Evolutionary conservation across 2,888 invertebrate genomes (phyloP).

Genomic region (Calameuta idolon): DNA sequence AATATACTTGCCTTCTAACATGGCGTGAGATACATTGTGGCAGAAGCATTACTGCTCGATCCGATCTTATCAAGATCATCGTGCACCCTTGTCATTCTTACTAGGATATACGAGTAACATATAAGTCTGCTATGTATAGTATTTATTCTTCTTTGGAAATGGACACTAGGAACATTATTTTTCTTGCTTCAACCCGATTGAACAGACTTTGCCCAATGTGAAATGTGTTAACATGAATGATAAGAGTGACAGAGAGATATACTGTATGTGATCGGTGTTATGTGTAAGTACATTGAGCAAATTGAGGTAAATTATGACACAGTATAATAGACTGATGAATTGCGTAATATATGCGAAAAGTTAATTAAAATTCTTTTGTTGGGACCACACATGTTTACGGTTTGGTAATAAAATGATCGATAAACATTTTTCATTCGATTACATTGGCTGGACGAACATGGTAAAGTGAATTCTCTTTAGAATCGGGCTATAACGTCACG

Average conservation of each 20-base stretch:
- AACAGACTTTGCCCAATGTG: background rate
- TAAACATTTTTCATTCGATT: background rate
- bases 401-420: background rate
- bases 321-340: background rate
- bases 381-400: background rate
- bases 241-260: background rate
- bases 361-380: background rate
- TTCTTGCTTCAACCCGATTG: background rate
- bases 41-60: background rate
- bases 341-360: background rate
- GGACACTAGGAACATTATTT: background rate
- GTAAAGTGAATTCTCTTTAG: background rate
- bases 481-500: background rate
- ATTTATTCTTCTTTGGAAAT: background rate
- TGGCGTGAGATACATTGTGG: background rate
- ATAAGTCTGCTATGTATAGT: background rate
- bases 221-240: background rate
- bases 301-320: background rate
- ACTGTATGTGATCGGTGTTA: background rate
- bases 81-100: background rate
- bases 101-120: background rate
- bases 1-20: background rate
- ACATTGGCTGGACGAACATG: background rate
- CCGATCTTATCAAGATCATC: background rate
- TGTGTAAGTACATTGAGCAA: background rate